Evolutionary conservation across 2,888 invertebrate species (phyloP), one percentile per base, ranked within the genome.

Genomic region (Chesias legatella): DNA sequence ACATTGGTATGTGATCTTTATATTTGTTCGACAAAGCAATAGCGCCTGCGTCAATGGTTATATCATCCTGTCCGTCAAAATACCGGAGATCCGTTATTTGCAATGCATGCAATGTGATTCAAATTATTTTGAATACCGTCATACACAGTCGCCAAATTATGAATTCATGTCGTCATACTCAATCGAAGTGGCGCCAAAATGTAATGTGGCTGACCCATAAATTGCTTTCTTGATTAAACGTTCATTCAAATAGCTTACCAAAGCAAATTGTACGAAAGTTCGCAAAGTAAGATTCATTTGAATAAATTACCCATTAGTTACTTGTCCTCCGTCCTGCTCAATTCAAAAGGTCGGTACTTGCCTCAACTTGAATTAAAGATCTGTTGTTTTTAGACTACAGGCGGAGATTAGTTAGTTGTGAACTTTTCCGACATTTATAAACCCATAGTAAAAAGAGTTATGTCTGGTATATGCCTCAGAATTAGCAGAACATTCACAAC

Each of bases 1-100:
- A 45, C 32, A 32, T 38, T 31, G 56, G 67, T 60, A 65, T 65
- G 63, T 66, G 67, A 71, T 69, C 66, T 68, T 68, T 2, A 5
- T 67, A 63, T 68, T 65, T 69, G 56, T 60, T 61, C 65, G 62
- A 67, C 67, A 61, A 73, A 68, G 69, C 64, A 56, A 58, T 53
- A 60, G 62, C 58, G 58, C 61, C 59, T 63, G 62, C 71, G 70
- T 70, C 70, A 69, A 46, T 63, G 59, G 62, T 80, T 82, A 79
- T 72, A 65, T 81, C 75, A 58, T 35, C 44, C 49, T 49, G 53
- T 52, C 58, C 52, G 58, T 60, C 58, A 57, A 25, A 43, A 17
- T 45, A 2, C 48, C 58, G 53, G 55, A 74, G 71, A 64, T 75
- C 73, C 74, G 75, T 65, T 58, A 63, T 58, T 57, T 44, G 61